Conservation (phyloP, 1,140 invertebrate genomes). For the Diabrotica virgifera region DNA sequence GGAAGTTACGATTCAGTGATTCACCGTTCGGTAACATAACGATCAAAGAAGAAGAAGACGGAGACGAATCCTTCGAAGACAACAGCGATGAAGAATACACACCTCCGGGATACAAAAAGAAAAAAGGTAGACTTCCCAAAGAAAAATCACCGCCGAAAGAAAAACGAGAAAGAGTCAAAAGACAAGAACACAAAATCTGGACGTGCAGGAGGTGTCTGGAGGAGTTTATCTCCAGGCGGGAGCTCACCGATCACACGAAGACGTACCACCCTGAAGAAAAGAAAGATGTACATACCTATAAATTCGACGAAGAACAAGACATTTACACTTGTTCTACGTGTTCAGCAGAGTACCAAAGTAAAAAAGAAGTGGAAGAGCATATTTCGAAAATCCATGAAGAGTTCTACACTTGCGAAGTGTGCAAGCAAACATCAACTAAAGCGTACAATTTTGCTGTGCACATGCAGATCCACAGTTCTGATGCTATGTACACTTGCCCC, state of each 20-base stretch:
- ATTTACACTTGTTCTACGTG: constrained; percentile 37
- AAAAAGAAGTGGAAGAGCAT: constrained; percentile 36
- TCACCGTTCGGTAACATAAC: constrained; percentile 8
- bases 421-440: constrained; percentile 30
- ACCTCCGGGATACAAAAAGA: constrained; percentile 19
- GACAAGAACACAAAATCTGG: constrained; percentile 31
- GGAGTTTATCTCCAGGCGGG: constrained; percentile 32
- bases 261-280: constrained; percentile 20
- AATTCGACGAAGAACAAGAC: constrained; percentile 32
- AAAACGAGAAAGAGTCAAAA: constrained; percentile 12
- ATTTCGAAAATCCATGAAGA: constrained; percentile 43
- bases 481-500: constrained; percentile 32
- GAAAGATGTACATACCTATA: constrained; percentile 24
- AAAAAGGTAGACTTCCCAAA: constrained; percentile 14
- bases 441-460: constrained; percentile 38
- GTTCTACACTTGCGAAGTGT: constrained; percentile 33
- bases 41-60: constrained; percentile 18
- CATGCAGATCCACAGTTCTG: constrained; percentile 28
- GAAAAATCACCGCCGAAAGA: constrained; percentile 3
- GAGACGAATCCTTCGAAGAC: not conserved
- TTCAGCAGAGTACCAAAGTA: constrained; percentile 27
- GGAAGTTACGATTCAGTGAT: not conserved
- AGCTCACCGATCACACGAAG: constrained; percentile 31
- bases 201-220: constrained; percentile 33
- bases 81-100: constrained; percentile 23